A percentile compares a stretch with the other conserved stretches of the same genome.
These are phyloP conservation scores for Rhorus exstirpatorius DNA, from an alignment of 2,888 invertebrate genomes.

Conservation along the genomic window DNA sequence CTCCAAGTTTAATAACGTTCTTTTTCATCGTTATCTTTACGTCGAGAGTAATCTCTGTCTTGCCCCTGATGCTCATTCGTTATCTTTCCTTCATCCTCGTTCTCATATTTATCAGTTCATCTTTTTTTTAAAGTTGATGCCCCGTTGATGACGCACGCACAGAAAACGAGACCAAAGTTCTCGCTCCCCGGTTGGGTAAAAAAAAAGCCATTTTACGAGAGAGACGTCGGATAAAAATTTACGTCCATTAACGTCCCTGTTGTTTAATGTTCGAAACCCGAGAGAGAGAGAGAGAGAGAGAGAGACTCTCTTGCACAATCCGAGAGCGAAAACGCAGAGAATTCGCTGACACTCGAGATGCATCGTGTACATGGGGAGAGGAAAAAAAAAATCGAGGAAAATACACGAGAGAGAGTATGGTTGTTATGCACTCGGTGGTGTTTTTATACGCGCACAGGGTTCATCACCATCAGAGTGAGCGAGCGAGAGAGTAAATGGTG, in stretches of 20 bases:
- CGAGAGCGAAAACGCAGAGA: conserved; percentile 2
- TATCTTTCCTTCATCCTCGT: background rate
- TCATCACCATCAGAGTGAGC: conserved; percentile 52
- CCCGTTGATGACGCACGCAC: conserved; percentile 42
- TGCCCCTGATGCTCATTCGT: background rate
- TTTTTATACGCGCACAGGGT: conserved; percentile 46
- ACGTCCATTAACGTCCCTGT: conserved; percentile 64
- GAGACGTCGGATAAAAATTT: conserved; percentile 53
- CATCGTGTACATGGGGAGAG: background rate
- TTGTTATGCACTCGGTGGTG: conserved; percentile 25
- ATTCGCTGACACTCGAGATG: conserved; percentile 3
- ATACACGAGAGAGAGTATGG: conserved; percentile 38
- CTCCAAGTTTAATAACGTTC: background rate
- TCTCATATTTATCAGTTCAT: background rate
- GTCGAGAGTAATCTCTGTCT: background rate
- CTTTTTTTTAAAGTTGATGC: conserved; percentile 38
- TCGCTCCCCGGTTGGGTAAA: conserved; percentile 20
- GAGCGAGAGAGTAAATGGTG: conserved; percentile 8
- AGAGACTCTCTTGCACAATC: background rate
- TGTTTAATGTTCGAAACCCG: conserved; percentile 52
- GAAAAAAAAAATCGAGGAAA: conserved; percentile 58
- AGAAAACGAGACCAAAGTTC: background rate
- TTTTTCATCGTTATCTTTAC: background rate
- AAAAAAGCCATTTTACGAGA: conserved; percentile 33
- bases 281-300: background rate